phyloP scores from a whole-genome alignment of 2,888 invertebrate genomes.

The Synergus gifuensis region DNA sequence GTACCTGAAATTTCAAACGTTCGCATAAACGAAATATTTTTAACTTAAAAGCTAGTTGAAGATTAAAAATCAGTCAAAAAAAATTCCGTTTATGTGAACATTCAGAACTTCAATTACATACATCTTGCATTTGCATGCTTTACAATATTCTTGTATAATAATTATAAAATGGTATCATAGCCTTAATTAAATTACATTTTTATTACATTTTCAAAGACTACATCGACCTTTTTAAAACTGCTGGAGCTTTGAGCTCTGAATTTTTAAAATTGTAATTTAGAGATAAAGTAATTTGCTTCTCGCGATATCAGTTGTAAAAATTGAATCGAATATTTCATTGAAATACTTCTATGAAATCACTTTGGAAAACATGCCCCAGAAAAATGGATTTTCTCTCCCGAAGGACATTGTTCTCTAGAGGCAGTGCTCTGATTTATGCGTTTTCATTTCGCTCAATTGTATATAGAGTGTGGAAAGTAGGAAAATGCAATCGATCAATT shows the following conservation, averaged over 20 bases:
- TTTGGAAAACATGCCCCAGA: slow-evolving; percentile 6
- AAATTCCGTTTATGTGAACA: not conserved
- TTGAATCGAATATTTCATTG: slow-evolving; percentile 21
- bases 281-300: not conserved
- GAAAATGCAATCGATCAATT: slow-evolving; percentile 10
- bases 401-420: slow-evolving; percentile 14
- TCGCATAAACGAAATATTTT: not conserved
- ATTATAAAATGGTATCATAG: too few relatives aligned
- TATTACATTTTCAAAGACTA: too few relatives aligned
- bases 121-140: too few relatives aligned
- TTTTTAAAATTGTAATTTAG: not conserved
- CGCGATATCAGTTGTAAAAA: not conserved
- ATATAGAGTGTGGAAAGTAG: not conserved
- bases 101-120: not conserved
- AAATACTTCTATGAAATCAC: not conserved
- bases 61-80: too few relatives aligned
- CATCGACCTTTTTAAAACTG: not conserved
- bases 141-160: too few relatives aligned
- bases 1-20: not conserved
- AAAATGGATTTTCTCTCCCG: slow-evolving; percentile 25
- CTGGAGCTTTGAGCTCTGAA: not conserved
- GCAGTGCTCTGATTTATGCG: slow-evolving; percentile 7
- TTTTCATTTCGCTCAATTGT: not conserved
- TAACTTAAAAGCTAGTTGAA: too few relatives aligned
- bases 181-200: too few relatives aligned